Conservation (phyloP, 1,140 invertebrate genomes). For the Mercenaria mercenaria region DNA sequence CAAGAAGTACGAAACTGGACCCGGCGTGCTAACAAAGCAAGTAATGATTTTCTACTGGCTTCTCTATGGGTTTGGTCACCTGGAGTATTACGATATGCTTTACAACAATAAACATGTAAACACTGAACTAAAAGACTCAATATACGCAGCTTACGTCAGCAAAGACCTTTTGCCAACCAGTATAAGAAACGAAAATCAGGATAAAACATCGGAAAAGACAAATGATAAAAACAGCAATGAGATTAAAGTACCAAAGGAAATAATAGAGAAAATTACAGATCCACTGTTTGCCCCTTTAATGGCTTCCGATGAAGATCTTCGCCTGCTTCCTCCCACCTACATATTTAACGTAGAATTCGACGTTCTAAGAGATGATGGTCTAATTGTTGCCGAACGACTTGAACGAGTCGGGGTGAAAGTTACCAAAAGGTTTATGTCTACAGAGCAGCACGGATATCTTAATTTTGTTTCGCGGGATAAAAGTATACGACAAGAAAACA, state of each 20-base stretch:
- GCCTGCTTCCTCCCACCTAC: conserved; percentile 60
- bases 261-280: conserved; percentile 33
- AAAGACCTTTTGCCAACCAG: too few species aligned
- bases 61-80: conserved; percentile 37
- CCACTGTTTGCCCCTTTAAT: conserved; percentile 59
- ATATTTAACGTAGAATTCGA: too few species aligned
- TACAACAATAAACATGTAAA: too few species aligned
- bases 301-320: too few species aligned
- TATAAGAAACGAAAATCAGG: too few species aligned
- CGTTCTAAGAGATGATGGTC: too few species aligned
- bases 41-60: conserved; percentile 42
- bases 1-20: conserved; percentile 21
- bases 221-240: neutral
- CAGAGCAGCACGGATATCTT: conserved; percentile 44
- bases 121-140: neutral
- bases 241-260: neutral
- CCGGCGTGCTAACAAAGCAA: conserved; percentile 38
- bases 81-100: too few species aligned
- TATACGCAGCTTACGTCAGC: conserved; percentile 10
- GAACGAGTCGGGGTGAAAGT: conserved; percentile 63
- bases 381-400: conserved; percentile 70
- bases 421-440: neutral
- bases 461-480: neutral
- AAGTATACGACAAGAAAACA: too few species aligned
- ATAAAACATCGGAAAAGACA: too few species aligned